Percentiles rank a stretch among this genome's conserved stretches.
These are phyloP conservation scores for Xanthia togata DNA, from an alignment of 2,888 invertebrate genomes.

Conservation along the genomic window DNA sequence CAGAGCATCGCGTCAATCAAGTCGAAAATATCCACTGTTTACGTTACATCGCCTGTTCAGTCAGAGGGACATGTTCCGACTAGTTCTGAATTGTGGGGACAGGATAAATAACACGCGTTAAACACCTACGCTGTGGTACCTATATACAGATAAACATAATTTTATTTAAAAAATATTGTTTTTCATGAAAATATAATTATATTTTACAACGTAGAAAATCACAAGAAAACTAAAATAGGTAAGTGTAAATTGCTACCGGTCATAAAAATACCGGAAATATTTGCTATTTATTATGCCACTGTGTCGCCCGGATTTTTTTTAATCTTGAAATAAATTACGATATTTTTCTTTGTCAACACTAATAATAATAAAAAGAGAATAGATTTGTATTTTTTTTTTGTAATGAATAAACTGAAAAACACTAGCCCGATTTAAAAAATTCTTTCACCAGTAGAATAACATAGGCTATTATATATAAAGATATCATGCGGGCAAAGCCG, in stretches of 20 bases:
- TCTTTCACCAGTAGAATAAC: too few relatives aligned
- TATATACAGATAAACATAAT: background rate
- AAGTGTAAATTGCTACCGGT: background rate
- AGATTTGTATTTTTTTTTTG: too few relatives aligned
- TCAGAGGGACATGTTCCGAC: constrained; percentile 63
- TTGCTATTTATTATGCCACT: too few relatives aligned
- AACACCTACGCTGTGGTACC: constrained; percentile 7
- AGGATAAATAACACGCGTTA: constrained; percentile 45
- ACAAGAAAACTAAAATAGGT: background rate
- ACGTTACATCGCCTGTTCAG: constrained; percentile 74
- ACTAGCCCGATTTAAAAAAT: too few relatives aligned
- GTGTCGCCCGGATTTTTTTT: too few relatives aligned
- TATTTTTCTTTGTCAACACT: background rate
- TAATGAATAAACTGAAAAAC: too few relatives aligned
- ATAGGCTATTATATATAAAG: too few relatives aligned
- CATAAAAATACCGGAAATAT: too few relatives aligned
- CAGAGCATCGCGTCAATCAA: constrained; percentile 78
- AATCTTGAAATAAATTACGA: background rate
- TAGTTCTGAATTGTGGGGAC: constrained; percentile 60
- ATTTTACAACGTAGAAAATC: background rate
- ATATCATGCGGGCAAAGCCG: too few relatives aligned
- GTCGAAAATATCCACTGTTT: constrained; percentile 82
- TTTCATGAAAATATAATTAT: background rate
- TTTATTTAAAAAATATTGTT: background rate
- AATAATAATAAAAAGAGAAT: too few relatives aligned